Evolutionary conservation across 1,140 invertebrate species (phyloP), one percentile per base, ranked within the genome.

Genomic region (Zaprionus vittiger): DNA sequence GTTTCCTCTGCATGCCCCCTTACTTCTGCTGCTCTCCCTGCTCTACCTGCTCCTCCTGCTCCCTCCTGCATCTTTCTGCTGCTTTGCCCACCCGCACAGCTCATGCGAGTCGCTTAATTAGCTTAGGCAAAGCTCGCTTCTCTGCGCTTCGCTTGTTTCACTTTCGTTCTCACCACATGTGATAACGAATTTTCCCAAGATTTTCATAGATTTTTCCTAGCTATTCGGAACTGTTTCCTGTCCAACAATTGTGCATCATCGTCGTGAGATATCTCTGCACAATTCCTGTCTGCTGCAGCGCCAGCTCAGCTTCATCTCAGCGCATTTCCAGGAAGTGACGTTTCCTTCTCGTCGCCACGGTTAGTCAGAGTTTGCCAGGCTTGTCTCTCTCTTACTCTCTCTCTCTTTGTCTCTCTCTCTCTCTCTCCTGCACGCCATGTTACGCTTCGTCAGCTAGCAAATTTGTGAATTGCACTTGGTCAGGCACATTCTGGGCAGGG

Each of bases 261-360:
- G 28, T n/a, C 14, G 12, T 37, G 31, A 54, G 20, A 22, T 55
- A 37, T 12, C 44, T n/a, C 44, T 49, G 11, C 12, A 5, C 17
- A 17, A 62, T 15, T 69, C 41, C 67, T 68, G 59, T 17, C 47
- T 62, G 49, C 22, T 31, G 15, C 37, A 56, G 73, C 73, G 62
- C 73, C 73, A 70, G 63, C 63, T 41, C 56, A 49, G 38, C n/a
- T 60, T 54, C 54, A 41, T 9, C 31, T 34, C 38, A 15, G 47
- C 70, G 85, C 76, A 91, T 85, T 90, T 90, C 85, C 85, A 78
- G 85, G 85, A 90, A 90, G 82, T 75, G 71, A 68, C 73, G 47
- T 85, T 91, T 90, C 86, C 85, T 84, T 71, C 79, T 34, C 63
- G 52, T 15, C 52, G 52, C 14, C 54, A 17, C 44, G n/a, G 22